A percentile compares a stretch with the other conserved stretches of the same genome.
Conservation (phyloP, 2,888 invertebrate genomes). For the Meghimatium bilineatum region DNA sequence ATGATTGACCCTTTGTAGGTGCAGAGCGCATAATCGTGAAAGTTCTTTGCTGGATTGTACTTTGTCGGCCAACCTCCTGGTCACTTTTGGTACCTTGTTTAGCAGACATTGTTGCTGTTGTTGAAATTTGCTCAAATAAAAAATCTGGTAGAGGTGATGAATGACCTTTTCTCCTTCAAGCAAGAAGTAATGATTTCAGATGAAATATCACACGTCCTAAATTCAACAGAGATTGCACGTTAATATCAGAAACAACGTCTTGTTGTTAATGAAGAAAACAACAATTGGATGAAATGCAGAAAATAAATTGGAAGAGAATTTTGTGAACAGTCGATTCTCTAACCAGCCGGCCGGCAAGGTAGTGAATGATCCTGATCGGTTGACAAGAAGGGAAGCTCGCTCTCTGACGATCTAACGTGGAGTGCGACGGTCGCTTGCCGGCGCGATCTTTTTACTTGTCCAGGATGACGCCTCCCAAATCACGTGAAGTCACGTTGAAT, state of each 20-base stretch:
- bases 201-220: neutral
- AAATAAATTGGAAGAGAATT: neutral
- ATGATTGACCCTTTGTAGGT: neutral
- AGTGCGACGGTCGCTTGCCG: slow-evolving; percentile 19
- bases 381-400: neutral
- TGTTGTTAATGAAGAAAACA: slow-evolving; percentile 28
- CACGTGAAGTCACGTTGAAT: neutral
- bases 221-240: slow-evolving; percentile 1
- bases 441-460: slow-evolving; percentile 4
- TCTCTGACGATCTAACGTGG: slow-evolving; percentile 22
- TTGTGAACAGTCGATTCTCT: slow-evolving; percentile 11
- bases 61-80: slow-evolving; percentile 25
- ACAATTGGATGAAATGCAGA: slow-evolving; percentile 10
- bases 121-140: neutral
- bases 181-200: neutral
- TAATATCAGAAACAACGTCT: slow-evolving; percentile 25
- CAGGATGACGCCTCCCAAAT: slow-evolving; percentile 4
- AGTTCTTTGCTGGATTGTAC: slow-evolving; percentile 28
- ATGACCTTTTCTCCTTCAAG: neutral
- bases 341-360: slow-evolving; percentile 28
- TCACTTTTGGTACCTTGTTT: neutral
- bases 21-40: slow-evolving; percentile 38
- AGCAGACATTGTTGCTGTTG: neutral
- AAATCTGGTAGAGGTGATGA: neutral
- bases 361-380: neutral